Base-by-base conservation (phyloP, 1,140 invertebrate genomes). In the Drosophila eugracilis region DNA sequence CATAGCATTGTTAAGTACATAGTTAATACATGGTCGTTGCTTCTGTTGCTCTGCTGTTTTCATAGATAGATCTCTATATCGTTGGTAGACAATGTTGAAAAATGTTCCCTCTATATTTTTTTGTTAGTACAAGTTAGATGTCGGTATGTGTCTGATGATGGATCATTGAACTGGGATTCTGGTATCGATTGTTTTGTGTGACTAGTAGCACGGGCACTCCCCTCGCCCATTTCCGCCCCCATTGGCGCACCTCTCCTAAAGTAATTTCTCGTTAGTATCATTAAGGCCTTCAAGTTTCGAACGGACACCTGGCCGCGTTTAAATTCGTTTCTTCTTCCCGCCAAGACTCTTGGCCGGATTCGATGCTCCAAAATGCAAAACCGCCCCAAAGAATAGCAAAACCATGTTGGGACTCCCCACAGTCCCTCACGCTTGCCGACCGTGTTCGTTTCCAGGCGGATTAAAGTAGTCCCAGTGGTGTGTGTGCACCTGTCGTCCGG, bases 381-480 rank as follows among this genome's bases (percentile, higher is more conserved):
- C 80, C 63, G 41, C 70, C 54, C 75, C 34, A 42, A 45, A 41
- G 79, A 34, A 79, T 78, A 49, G 36, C 57, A 36, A 36, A 58
- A 54, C 49, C 21, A 55, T 26, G 28, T 17, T 26, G 39, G 19
- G 55, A 21, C 55, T 34, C 22, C 28, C 42, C 12, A 39, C 48
- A 47, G 34, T 30, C 24, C 41, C 65, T 88, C 78, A 90, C 81
- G 88, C 78, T 42, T 83, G 84, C 47, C 90, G 62, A 22, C 90
- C 89, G 7, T 45, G 42, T 24, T 91, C 88, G 75, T 92, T 93
- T 65, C 79, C 93, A 58, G 95, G 95, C 17, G 95, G 96, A 92
- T 96, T 96, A 75, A 95, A 96, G 88, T 95, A 97, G 89, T 97
- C 96, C 96, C 96, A 97, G 83, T 96, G 95, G 90, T 96, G 95